A percentile compares a stretch with the other conserved stretches of the same genome.
Conservation (phyloP, 2,113 vertebrate genomes). For the Hydropotes inermis region DNA sequence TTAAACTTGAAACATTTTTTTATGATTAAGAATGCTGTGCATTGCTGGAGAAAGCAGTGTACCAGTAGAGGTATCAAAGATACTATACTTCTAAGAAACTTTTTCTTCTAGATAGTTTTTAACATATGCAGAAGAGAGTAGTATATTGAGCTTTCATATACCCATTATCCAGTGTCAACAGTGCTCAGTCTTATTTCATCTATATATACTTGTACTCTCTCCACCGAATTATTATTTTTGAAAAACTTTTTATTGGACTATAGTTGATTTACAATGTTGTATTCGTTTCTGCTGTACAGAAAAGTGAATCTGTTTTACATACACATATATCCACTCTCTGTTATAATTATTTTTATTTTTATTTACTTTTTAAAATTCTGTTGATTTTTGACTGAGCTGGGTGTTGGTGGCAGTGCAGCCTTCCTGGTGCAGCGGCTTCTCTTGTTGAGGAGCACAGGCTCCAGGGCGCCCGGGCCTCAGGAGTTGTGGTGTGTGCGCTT, state of each 20-base stretch:
- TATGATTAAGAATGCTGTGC: conserved; percentile 19
- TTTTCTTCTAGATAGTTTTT: neutral
- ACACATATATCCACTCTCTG: neutral
- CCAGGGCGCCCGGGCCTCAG: neutral
- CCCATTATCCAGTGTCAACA: neutral
- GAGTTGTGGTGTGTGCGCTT: neutral
- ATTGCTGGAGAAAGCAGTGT: neutral
- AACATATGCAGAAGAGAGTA: neutral
- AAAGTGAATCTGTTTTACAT: neutral
- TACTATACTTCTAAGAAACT: neutral
- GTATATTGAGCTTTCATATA: neutral
- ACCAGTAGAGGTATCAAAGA: neutral
- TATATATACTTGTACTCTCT: neutral
- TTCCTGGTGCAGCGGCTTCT: rapidly evolving
- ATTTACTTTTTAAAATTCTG: neutral
- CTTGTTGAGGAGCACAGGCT: neutral
- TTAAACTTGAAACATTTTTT: neutral
- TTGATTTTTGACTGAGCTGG: neutral
- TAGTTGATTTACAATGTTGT: neutral
- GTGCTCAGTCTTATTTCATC: neutral
- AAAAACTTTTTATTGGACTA: neutral
- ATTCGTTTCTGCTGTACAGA: neutral
- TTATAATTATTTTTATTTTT: neutral
- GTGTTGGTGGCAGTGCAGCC: neutral
- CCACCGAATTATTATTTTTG: neutral